Base-by-base conservation (phyloP, 2,113 vertebrate genomes). In the Anhinga anhinga region DNA sequence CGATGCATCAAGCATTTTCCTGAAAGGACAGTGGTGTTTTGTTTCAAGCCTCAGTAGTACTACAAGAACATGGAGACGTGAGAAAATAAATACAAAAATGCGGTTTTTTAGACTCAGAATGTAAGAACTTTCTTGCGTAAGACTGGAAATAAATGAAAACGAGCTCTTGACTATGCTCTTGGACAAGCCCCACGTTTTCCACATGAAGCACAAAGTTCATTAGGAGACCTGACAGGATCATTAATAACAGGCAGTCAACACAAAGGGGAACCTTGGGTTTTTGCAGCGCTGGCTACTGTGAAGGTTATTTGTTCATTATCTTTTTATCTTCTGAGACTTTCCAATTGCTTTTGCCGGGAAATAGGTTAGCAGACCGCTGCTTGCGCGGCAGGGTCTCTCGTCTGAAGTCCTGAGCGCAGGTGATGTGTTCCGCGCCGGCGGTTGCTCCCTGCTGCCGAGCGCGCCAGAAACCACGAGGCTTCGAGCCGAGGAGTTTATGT, bases 241-340 rank as follows among this genome's bases (percentile, higher is more conserved):
- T 93, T 92, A 92, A 90, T 91, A 95, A 45, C 72, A 50, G 69
- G 84, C 90, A 76, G 66, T 62, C 94, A 63, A 9, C 81, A 61
- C 86, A 52, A 82, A 96, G 83, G 82, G 88, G 74, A 92, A 18
- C 71, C 80, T 12, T 27, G 69, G 79, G 52, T 11, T 83, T 79
- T 67, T 79, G 94, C 67, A 45, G 82, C 30, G 7, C 88, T 42
- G 56, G 93, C 88, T 59, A 2, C 67, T 11, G 67, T 26, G 90
- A 89, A 95, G 96, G 92, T 95, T 92, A 82, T 81, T 93, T 84
- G 86, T 89, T 97, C 91, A 49, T 92, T 86, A 86, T 63, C 92
- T 71, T 79, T 88, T 90, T 52, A 59, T 92, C 94, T 95, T 44
- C 80, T 1, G 47, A 79, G 89, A 84, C 88, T 76, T 93, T 20